These are phyloP conservation scores for Aethina tumida DNA, from an alignment of 1,140 invertebrate genomes.

Conservation along the genomic window DNA sequence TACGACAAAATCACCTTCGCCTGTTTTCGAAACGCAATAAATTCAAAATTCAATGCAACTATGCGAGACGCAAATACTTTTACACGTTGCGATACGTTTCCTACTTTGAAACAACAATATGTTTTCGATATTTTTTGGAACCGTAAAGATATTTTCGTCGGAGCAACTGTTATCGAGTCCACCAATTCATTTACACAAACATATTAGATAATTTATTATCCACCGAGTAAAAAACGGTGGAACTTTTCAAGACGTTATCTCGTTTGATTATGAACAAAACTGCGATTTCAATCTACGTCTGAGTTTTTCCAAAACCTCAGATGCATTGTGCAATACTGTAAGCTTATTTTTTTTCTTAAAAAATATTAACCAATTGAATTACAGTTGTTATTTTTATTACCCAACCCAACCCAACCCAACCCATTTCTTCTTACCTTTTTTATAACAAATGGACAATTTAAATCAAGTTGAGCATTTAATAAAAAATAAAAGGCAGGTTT, in stretches of 20 bases:
- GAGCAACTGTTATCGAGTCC: neutral
- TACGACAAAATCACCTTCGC: too few relatives aligned
- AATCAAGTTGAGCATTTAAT: too few relatives aligned
- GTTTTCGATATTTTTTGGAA: constrained; percentile 8
- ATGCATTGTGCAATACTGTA: constrained; percentile 19
- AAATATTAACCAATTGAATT: constrained; percentile 11
- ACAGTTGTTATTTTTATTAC: constrained; percentile 4
- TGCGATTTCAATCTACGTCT: constrained; percentile 9
- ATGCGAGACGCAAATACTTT: too few relatives aligned
- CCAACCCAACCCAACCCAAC: neutral
- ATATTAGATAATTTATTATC: too few relatives aligned
- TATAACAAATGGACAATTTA: too few relatives aligned
- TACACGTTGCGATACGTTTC: constrained; percentile 1
- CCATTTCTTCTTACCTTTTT: too few relatives aligned
- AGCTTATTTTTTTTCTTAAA: constrained; percentile 21
- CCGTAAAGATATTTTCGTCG: neutral
- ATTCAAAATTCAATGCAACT: too few relatives aligned
- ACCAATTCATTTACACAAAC: neutral
- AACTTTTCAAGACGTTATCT: too few relatives aligned
- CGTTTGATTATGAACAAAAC: too few relatives aligned
- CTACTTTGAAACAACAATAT: neutral
- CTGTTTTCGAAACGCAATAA: too few relatives aligned
- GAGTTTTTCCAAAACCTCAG: constrained; percentile 4
- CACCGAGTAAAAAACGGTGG: too few relatives aligned
- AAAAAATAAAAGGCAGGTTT: too few relatives aligned